Evolutionary conservation across 2,888 invertebrate species (phyloP), one percentile per base, ranked within the genome.

Genomic region (Polymixis lichenea): DNA sequence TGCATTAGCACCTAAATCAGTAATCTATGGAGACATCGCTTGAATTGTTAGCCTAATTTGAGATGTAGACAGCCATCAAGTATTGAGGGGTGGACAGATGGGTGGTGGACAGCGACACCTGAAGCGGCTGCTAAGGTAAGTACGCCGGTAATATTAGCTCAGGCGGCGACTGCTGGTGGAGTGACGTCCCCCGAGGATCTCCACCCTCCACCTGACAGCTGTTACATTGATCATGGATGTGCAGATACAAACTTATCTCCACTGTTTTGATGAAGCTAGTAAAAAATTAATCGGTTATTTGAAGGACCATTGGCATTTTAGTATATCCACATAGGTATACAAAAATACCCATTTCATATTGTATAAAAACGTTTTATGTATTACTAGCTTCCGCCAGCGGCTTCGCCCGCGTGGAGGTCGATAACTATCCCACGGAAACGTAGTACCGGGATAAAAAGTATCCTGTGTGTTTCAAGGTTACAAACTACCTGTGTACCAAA

Each of bases 21-120:
- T 89, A 90, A 90, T 90, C 83, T 88, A 83, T 81, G 69, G 89
- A 88, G 87, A 90, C 90, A 89, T 86, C 86, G 81, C 81, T 76
- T 74, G 78, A 86, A 89, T 83, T 82, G 85, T 84, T 91, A 89
- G 87, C 90, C 93, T 93, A 94, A 93, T 93, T 95, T 85, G 92
- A 93, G 92, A 91, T 89, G 89, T 90, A 89, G 91, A 88, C 91
- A 88, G 87, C 80, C 91, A 95, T 95, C 92, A 94, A 95, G 90
- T 95, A 95, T 95, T 95, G 90, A 95, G 92, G 75, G 89, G 85
- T 86, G 77, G 75, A 80, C 82, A 90, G 86, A 86, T 89, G 87
- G 90, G 87, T 89, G 86, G 89, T 86, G 86, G 85, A 89, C 89
- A 89, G 84, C 82, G 74, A 75, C 85, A 87, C 78, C 80, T 84